A percentile compares a stretch with the other conserved stretches of the same genome.
These are phyloP conservation scores for Camponotus vicinus DNA, from an alignment of 1,140 invertebrate genomes.

Conservation along the genomic window DNA sequence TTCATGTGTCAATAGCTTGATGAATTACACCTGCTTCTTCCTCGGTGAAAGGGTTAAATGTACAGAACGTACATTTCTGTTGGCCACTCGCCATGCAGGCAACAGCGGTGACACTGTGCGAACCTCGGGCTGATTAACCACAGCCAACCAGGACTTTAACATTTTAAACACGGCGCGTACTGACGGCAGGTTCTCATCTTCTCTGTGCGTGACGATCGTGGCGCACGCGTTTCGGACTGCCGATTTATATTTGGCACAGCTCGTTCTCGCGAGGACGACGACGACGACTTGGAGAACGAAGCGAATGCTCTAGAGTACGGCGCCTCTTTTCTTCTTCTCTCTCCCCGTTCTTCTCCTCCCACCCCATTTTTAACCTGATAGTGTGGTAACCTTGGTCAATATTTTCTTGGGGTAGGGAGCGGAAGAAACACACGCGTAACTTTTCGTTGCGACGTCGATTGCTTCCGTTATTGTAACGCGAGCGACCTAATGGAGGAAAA, in stretches of 20 bases:
- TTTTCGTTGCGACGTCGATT: background rate
- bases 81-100: conserved; percentile 63
- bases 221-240: conserved; percentile 66
- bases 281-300: conserved; percentile 38
- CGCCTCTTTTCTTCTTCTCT: background rate
- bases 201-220: conserved; percentile 33
- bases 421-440: conserved; percentile 23
- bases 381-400: conserved; percentile 60
- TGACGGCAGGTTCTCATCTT: conserved; percentile 19
- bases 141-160: conserved; percentile 57
- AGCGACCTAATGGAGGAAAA: background rate
- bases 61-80: conserved; percentile 54
- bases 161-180: conserved; percentile 61
- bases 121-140: conserved; percentile 27
- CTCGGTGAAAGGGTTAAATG: background rate
- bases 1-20: too few relatives aligned
- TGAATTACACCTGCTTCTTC: background rate
- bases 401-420: conserved; percentile 15
- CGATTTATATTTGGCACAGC: conserved; percentile 72
- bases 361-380: conserved; percentile 23
- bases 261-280: conserved; percentile 35
- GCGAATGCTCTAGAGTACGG: conserved; percentile 20
- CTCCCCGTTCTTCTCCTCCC: background rate
- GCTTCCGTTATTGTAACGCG: conserved; percentile 1
- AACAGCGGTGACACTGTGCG: conserved; percentile 58